phyloP scores from a whole-genome alignment of 2,797 vertebrate species.

The Gymnothorax reevesii region DNA sequence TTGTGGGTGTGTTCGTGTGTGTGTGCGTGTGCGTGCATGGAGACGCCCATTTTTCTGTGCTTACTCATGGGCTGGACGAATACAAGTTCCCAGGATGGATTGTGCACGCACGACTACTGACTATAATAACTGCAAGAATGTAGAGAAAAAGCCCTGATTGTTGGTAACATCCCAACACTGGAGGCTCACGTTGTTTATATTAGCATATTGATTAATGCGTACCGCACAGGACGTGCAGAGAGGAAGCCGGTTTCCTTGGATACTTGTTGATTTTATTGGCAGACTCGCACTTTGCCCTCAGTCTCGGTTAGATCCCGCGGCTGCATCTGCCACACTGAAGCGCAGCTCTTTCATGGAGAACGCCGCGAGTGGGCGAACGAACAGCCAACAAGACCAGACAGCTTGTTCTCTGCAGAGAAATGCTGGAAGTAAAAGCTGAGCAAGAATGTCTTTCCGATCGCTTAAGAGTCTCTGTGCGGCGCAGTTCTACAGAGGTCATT shows the following conservation, averaged over 20 bases:
- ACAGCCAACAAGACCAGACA: neutral
- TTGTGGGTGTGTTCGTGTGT: too few species aligned
- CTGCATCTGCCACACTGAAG: neutral
- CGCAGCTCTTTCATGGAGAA: neutral
- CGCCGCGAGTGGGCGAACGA: neutral
- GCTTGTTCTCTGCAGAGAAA: neutral
- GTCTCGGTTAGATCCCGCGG: neutral
- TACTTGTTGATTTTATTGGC: neutral
- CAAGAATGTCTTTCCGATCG: neutral
- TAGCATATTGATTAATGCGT: neutral
- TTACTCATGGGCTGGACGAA: neutral
- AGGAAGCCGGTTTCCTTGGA: neutral
- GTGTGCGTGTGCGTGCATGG: neutral
- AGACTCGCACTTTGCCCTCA: neutral
- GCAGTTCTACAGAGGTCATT: neutral
- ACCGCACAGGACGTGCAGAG: neutral
- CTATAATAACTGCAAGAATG: neutral
- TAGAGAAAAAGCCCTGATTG: neutral
- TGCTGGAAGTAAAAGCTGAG: neutral
- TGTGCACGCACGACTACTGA: neutral
- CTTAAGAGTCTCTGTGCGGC: neutral
- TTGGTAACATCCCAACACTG: neutral
- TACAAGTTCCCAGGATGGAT: neutral
- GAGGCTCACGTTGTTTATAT: neutral
- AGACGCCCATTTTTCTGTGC: neutral